Evolutionary conservation across 2,888 invertebrate species (phyloP), one percentile per base, ranked within the genome.

Genomic region (Eucera pruinosa): DNA sequence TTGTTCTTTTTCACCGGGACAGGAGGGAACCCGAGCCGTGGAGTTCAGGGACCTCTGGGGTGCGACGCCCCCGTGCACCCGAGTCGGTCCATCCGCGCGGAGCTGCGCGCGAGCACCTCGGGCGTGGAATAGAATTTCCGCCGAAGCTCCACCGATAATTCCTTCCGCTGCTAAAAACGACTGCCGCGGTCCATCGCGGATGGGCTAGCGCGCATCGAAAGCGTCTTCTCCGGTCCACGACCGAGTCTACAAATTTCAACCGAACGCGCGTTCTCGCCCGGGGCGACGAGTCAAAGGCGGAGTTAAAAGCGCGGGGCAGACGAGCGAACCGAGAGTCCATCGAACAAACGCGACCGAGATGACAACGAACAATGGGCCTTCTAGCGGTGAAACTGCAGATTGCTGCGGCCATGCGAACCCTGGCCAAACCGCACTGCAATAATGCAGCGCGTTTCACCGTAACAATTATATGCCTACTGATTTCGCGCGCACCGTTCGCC

Each of bases 381-480:
- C 41, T 80, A 84, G 87, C 30, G 58, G 36, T 85, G 88, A 86
- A 87, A 87, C 86, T 87, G 82, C 79, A 80, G 85, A 83, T 84
- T 84, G 86, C 84, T 84, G 75, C 81, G 74, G 74, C 77, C 81
- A 83, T 81, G 78, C 72, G 82, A 81, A 81, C 77, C 78, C 70
- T 58, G 78, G 78, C 80, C 77, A 85, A 84, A 83, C 81, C 84
- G 83, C 83, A 83, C 83, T 74, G 82, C 78, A 78, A 82, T 78
- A 83, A 86, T 81, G 82, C 86, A 84, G 76, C 80, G 68, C 80
- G 75, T 68, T 68, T 67, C 78, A 57, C 79, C 70, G 80, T 80
- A 79, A 79, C 79, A 69, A 73, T 79, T 79, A 79, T 73, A 78
- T 73, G 78, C 61, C 73, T 65, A 61, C 73, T 69, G 78, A 73